Conservation (phyloP, 2,797 vertebrate species). For the Brachymystax lenok region DNA sequence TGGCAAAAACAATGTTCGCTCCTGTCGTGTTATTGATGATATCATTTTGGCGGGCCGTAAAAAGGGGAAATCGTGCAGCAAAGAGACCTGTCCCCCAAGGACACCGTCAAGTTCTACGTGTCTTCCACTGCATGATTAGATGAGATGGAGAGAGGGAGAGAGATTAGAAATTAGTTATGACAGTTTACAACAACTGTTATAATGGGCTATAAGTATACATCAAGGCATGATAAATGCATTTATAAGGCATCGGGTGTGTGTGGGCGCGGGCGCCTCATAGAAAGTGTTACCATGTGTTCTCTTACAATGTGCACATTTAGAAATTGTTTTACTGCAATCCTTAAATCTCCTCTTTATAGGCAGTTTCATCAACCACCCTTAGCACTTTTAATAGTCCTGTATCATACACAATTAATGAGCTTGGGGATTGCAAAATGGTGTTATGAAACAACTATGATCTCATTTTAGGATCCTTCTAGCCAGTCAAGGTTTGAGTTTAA, state of each 20-base stretch:
- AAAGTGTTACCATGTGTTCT: not conserved
- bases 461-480: not conserved
- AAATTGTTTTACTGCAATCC: not conserved
- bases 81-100: conserved; percentile 45
- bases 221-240: not conserved
- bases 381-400: conserved; percentile 9
- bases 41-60: conserved; percentile 43
- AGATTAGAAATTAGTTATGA: conserved; percentile 7
- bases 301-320: not conserved
- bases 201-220: not conserved
- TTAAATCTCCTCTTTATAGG: not conserved
- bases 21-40: conserved; percentile 55
- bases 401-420: conserved; percentile 15
- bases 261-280: conserved; percentile 10
- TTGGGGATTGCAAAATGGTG: not conserved
- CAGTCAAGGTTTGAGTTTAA: not conserved
- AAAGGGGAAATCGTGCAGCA: conserved; percentile 31
- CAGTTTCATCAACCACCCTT: not conserved
- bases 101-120: conserved; percentile 20
- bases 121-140: conserved; percentile 8
- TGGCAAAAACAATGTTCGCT: conserved; percentile 60
- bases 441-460: not conserved
- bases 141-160: conserved; percentile 40
- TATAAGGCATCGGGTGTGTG: conserved; percentile 16
- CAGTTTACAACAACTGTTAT: not conserved